These are phyloP conservation scores for Poeciliopsis paucimaculata DNA, from an alignment of 2,797 vertebrate species.

Conservation along the genomic window DNA sequence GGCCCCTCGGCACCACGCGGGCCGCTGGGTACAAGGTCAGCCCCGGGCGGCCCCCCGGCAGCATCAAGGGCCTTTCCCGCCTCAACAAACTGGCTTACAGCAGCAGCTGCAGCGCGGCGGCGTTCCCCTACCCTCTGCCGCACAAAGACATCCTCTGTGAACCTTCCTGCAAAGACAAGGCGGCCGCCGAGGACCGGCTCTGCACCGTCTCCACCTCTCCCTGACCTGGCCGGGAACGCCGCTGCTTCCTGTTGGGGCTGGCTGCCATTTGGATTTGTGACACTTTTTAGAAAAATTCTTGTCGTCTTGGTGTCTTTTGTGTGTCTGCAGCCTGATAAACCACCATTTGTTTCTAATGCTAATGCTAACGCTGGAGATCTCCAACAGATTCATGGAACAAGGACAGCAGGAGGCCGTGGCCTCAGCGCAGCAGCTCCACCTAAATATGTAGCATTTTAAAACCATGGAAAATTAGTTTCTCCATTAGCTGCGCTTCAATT, in stretches of 20 bases:
- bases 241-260: constrained; percentile 31
- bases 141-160: constrained; percentile 90
- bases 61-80: constrained; percentile 96
- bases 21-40: constrained; percentile 98
- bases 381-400: constrained; percentile 14
- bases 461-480: constrained; percentile 5
- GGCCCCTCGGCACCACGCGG: constrained; percentile 96
- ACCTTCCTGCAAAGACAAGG: constrained; percentile 87
- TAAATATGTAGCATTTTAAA: constrained; percentile 52
- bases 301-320: constrained; percentile 62
- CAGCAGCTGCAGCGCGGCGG: constrained; percentile 86
- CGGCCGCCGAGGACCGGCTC: constrained; percentile 81
- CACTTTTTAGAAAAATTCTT: constrained; percentile 15
- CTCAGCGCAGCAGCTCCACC: constrained; percentile 7
- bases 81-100: constrained; percentile 93
- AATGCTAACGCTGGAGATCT: constrained; percentile 39
- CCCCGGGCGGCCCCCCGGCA: constrained; percentile 96
- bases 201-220: constrained; percentile 19
- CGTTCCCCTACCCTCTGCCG: constrained; percentile 91
- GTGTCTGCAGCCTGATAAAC: constrained; percentile 63
- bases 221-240: constrained; percentile 42
- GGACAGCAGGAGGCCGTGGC: constrained; percentile 23
- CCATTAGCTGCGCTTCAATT: no score
- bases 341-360: constrained; percentile 37
- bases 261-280: constrained; percentile 30